Base-by-base conservation (phyloP, 2,888 invertebrate genomes). In the Unio pictorum region DNA sequence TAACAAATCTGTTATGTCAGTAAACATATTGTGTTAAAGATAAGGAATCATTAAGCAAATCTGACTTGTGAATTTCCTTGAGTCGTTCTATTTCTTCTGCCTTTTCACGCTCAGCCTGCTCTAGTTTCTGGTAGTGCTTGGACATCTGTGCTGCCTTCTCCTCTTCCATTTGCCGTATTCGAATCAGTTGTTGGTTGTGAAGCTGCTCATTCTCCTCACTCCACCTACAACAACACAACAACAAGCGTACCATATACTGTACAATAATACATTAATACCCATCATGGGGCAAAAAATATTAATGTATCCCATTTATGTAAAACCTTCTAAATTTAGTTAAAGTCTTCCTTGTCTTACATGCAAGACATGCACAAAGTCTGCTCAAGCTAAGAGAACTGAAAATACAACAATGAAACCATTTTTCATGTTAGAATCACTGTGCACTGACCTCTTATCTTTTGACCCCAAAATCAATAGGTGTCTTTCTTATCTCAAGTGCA, bases 161-260 rank as follows among this genome's bases (percentile, higher is more conserved):
- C 63, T 85, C 79, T 71, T 89, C 89, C 80, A 87, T 68, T 66
- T 80, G 76, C 59, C 84, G 72, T 58, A 87, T 68, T 59, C 80
- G 81, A 4, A 79, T 66, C 66, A 86, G 66, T 54, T 86, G 83
- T 68, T 88, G 84, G n/a, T 70, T 69, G 72, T 86, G 76, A 64
- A 88, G 68, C 18, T 82, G 76, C 55, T 87, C 86, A 71, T 82
- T 86, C 69, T 89, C 89, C 59, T 86, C 86, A 30, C 81, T 79
- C 69, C 86, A 79, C 68, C 89, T 88, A 60, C 4, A 70, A 67
- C 30, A 61, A n/a, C 23, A 11, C n/a, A 59, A 11, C n/a, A 59
- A 23, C 26, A 59, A 18, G 15, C 11, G 15, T 45, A 45, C 45
- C 15, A 3, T 45, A 45, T 34, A 7, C 34, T 34, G 34, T 34